Evolutionary conservation across 1,140 invertebrate species (phyloP).

Genomic region (Agrypnia vestita): DNA sequence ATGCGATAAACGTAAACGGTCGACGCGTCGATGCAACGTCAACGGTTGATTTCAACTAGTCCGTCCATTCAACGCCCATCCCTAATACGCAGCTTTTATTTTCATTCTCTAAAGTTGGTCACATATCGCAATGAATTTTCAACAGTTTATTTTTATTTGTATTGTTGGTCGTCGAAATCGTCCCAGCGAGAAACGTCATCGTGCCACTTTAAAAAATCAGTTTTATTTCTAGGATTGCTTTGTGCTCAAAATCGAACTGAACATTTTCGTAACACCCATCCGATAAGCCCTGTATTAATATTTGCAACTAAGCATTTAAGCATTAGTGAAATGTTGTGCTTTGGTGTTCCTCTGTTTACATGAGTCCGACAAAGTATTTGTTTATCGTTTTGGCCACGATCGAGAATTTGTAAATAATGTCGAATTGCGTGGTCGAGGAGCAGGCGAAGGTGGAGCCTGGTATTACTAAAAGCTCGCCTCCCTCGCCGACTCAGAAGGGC

Average conservation of each 20-base stretch:
- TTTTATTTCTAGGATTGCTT: conserved; percentile 51
- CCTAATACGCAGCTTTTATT: background rate
- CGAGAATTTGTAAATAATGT: conserved; percentile 40
- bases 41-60: too few relatives aligned
- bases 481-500: conserved; percentile 39
- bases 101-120: conserved; percentile 20
- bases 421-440: conserved; percentile 25
- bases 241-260: conserved; percentile 45
- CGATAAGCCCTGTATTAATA: background rate
- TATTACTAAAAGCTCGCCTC: background rate
- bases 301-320: background rate
- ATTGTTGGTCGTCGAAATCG: conserved; percentile 45
- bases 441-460: conserved; percentile 8
- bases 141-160: conserved; percentile 49
- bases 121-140: background rate
- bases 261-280: conserved; percentile 24
- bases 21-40: too few relatives aligned
- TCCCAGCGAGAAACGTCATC: conserved; percentile 45
- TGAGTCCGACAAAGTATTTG: conserved; percentile 39
- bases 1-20: too few relatives aligned
- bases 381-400: conserved; percentile 44
- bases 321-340: conserved; percentile 13
- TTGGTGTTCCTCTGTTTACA: conserved; percentile 41
- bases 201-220: conserved; percentile 46
- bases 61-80: too few relatives aligned